Conservation (phyloP, 2,888 invertebrate genomes). For the Caenorhabditis sinica region DNA sequence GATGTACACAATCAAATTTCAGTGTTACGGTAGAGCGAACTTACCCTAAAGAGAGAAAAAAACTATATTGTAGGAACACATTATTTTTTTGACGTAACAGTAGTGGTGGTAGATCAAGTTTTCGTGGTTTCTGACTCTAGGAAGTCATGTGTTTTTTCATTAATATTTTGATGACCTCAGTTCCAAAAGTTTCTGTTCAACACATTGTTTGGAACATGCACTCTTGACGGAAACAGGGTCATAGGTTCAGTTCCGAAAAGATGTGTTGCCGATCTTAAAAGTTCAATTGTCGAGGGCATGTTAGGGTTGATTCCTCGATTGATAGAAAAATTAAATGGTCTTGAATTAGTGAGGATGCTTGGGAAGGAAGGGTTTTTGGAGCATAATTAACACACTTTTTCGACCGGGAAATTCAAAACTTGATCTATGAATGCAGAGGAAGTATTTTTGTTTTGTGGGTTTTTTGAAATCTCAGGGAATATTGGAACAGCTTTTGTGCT, state of each 20-base stretch:
- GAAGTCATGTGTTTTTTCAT: slow-evolving; percentile 33
- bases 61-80: slow-evolving; percentile 12
- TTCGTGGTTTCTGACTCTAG: slow-evolving; percentile 40
- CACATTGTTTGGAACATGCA: neutral
- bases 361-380: neutral
- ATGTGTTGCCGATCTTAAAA: neutral
- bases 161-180: slow-evolving; percentile 24
- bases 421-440: neutral
- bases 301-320: neutral
- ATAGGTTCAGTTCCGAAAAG: neutral
- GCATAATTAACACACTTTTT: neutral
- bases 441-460: neutral
- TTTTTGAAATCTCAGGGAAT: neutral
- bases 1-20: neutral
- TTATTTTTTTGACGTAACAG: slow-evolving; percentile 17
- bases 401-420: neutral
- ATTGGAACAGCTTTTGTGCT: neutral
- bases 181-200: slow-evolving; percentile 1
- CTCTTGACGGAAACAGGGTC: neutral
- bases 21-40: neutral
- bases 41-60: neutral
- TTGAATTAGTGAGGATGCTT: neutral
- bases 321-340: no score
- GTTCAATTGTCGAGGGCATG: neutral
- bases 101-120: slow-evolving; percentile 19